Conservation (phyloP, 1,140 invertebrate species). For the Proctacanthus coquilletti region DNA sequence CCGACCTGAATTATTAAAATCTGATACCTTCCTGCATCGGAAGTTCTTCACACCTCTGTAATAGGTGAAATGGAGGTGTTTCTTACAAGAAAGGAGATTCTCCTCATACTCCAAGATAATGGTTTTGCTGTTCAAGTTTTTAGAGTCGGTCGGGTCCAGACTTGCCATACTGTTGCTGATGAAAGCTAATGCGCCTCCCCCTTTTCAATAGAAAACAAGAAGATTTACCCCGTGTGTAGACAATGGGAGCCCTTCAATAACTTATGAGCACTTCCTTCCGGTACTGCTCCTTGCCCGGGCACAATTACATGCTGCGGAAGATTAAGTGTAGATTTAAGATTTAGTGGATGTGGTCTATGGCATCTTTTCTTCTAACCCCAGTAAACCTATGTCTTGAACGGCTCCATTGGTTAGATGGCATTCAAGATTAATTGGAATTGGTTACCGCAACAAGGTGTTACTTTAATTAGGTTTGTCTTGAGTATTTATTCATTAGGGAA, state of each 20-base stretch:
- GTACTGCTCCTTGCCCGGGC: background rate
- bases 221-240: background rate
- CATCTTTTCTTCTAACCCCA: background rate
- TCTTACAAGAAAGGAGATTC: background rate
- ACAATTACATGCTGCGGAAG: background rate
- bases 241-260: background rate
- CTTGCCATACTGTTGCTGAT: background rate
- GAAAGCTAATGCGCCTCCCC: background rate
- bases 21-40: background rate
- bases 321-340: background rate
- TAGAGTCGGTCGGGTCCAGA: background rate
- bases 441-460: constrained; percentile 1
- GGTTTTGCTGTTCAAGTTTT: background rate
- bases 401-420: background rate
- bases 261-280: background rate
- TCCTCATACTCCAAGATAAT: background rate
- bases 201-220: background rate
- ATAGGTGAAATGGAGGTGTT: background rate
- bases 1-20: background rate
- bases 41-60: background rate
- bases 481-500: background rate
- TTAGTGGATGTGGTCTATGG: background rate
- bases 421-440: constrained; percentile 1
- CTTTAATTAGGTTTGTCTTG: background rate
- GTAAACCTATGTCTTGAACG: background rate